Evolutionary conservation across 2,113 vertebrate genomes (phyloP).

Genomic region (Pseudonaja textilis): DNA sequence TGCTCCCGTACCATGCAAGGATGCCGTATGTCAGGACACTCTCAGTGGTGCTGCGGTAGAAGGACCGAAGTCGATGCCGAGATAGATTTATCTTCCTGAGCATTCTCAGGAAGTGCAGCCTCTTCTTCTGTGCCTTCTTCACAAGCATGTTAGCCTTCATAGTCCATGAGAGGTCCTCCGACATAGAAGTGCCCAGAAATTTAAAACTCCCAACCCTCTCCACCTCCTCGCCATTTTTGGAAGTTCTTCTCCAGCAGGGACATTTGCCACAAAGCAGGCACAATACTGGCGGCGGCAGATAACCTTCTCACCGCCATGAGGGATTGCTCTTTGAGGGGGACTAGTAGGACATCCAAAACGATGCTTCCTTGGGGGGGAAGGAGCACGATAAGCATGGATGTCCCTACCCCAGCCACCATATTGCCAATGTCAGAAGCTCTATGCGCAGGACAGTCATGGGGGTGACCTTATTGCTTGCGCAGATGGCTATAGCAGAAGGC

Average conservation of each 20-base stretch:
- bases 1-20: too few relatives aligned
- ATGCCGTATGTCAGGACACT: too few relatives aligned
- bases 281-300: constrained; percentile 40
- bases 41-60: too few relatives aligned
- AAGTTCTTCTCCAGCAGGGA: background rate
- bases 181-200: too few relatives aligned
- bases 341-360: constrained; percentile 1
- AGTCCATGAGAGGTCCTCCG: too few relatives aligned
- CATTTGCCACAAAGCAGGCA: background rate
- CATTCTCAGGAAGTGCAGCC: too few relatives aligned
- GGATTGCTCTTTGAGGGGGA: background rate
- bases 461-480: background rate
- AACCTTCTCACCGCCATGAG: background rate
- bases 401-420: background rate
- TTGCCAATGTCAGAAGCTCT: background rate
- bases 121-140: too few relatives aligned
- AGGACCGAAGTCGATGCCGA: too few relatives aligned
- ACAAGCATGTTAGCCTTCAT: too few relatives aligned
- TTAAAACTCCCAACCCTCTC: too few relatives aligned
- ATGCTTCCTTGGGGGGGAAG: background rate
- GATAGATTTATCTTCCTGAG: too few relatives aligned
- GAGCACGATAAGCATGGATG: background rate
- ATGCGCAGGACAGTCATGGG: background rate
- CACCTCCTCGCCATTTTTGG: background rate
- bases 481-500: background rate